Percentiles rank a stretch among this genome's conserved stretches.
phyloP scores from a whole-genome alignment of 30 jellyfish, hydroid and myxozoan species.

The Hydra vulgaris region DNA sequence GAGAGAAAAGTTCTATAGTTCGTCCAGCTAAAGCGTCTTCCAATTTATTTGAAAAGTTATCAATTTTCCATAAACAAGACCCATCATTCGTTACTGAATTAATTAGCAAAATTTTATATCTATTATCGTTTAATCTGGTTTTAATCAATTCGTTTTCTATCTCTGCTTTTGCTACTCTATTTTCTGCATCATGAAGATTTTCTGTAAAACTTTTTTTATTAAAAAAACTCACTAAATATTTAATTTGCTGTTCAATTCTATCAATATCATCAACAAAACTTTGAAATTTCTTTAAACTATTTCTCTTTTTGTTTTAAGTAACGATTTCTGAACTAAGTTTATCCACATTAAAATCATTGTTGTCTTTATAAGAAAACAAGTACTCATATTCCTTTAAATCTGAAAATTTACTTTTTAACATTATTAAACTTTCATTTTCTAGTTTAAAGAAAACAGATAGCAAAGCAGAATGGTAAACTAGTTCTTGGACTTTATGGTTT shows the following conservation, averaged over 20 bases:
- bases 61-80: conserved; percentile 64
- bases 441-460: conserved; percentile 4
- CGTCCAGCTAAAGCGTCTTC: conserved; percentile 40
- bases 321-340: background rate
- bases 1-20: conserved; percentile 47
- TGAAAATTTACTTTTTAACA: background rate
- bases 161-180: conserved; percentile 23
- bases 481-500: conserved; percentile 12
- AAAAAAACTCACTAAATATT: background rate
- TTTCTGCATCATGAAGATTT: background rate
- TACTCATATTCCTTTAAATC: background rate
- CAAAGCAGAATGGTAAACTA: conserved; percentile 10
- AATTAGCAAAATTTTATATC: conserved; percentile 35
- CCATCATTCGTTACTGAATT: conserved; percentile 63
- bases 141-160: conserved; percentile 28
- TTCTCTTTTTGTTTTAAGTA: background rate
- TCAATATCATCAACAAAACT: background rate
- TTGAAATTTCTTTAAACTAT: background rate
- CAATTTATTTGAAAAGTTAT: conserved; percentile 42
- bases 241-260: background rate
- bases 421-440: background rate
- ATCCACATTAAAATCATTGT: background rate
- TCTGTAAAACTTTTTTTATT: too few species aligned
- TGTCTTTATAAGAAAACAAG: background rate
- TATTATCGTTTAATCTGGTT: conserved; percentile 26